Percentiles rank a stretch among this genome's conserved stretches.
Conservation (phyloP, 2,113 vertebrate species). For the Chaetorhynchus papuensis region DNA sequence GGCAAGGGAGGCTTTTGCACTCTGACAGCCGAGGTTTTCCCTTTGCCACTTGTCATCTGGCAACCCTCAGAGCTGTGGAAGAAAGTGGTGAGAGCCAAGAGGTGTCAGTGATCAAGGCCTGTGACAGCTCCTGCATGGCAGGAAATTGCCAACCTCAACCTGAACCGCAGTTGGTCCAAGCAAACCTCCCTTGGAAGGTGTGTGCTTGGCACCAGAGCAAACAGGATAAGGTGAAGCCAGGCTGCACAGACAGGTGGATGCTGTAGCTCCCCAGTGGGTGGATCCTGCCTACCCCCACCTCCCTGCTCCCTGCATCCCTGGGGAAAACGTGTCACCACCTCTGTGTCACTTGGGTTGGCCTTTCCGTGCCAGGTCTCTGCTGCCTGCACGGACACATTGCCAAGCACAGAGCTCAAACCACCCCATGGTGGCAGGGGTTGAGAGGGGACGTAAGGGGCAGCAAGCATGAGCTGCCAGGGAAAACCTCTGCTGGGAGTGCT, state of each 20-base stretch:
- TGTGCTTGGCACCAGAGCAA: not conserved
- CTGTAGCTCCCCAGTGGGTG: not conserved
- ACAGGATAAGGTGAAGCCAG: not conserved
- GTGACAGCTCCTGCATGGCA: not conserved
- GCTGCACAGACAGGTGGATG: too few species aligned
- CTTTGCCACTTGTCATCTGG: not conserved
- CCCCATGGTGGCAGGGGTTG: fast-evolving
- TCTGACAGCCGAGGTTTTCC: fast-evolving
- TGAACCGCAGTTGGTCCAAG: fast-evolving
- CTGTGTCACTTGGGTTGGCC: not conserved
- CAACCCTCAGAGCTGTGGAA: not conserved
- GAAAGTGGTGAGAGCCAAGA: not conserved
- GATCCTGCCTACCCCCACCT: not conserved
- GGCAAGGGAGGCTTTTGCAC: not conserved
- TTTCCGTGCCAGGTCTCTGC: not conserved
- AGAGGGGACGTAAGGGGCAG: not conserved
- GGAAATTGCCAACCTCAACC: not conserved
- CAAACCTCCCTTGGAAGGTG: not conserved
- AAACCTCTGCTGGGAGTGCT: not conserved
- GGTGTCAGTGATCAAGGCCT: not conserved
- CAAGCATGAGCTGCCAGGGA: not conserved
- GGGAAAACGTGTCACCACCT: not conserved
- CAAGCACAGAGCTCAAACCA: not conserved
- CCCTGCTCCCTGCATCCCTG: not conserved
- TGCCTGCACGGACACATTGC: fast-evolving